Percentiles rank a stretch among this genome's conserved stretches.
phyloP scores from a whole-genome alignment of 2,797 vertebrate species.

The Clamator glandarius region DNA sequence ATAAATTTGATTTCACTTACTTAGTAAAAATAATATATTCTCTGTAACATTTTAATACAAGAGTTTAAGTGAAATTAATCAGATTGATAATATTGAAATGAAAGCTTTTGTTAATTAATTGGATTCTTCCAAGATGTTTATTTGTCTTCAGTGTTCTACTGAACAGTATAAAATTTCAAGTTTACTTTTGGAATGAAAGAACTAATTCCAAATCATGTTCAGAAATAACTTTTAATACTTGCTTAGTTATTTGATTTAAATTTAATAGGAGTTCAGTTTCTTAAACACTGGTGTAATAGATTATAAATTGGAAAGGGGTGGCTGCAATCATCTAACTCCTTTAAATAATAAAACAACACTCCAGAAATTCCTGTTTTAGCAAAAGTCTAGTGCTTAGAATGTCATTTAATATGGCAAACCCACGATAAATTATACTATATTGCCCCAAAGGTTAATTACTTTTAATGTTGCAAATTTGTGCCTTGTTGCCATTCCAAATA shows the following conservation, averaged over 20 bases:
- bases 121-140: neutral
- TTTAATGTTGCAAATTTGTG: neutral
- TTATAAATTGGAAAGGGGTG: neutral
- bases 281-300: neutral
- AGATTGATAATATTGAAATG: neutral
- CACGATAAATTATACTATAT: neutral
- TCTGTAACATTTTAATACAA: neutral
- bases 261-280: conserved; percentile 7
- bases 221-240: neutral
- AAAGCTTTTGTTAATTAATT: neutral
- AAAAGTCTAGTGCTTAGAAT: neutral
- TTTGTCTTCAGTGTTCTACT: neutral
- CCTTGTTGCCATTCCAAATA: neutral
- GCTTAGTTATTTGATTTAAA: neutral
- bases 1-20: neutral
- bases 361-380: neutral
- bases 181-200: neutral
- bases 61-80: neutral
- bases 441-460: neutral
- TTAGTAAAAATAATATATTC: neutral
- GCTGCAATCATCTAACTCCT: neutral
- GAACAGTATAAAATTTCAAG: neutral
- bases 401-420: neutral
- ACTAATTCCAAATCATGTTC: neutral
- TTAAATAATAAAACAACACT: neutral